Percentiles rank a stretch among this genome's conserved stretches.
Evolutionary conservation across 2,888 invertebrate species (phyloP).

Genomic region (Muscina levida): DNA sequence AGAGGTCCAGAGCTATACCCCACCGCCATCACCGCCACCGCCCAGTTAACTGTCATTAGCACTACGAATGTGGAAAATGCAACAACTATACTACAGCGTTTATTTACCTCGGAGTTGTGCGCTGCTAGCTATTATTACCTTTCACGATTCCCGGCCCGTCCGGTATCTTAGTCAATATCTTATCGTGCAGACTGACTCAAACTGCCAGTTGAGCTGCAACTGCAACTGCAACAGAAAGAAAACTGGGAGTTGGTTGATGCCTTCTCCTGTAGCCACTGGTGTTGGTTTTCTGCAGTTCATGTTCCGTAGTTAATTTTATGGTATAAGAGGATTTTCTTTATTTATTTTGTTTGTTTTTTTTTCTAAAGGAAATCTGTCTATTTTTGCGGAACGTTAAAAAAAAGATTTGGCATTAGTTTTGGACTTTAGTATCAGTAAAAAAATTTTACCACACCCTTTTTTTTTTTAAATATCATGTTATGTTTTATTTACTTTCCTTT

Average conservation of each 20-base stretch:
- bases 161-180: slow-evolving; percentile 3
- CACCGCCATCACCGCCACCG: slow-evolving; percentile 25
- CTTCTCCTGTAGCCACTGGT: slow-evolving; percentile 1
- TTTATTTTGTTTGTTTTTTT: slow-evolving; percentile 12
- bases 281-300: no score
- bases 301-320: neutral
- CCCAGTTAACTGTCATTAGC: slow-evolving; percentile 57
- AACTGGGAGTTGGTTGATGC: slow-evolving; percentile 46
- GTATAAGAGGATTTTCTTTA: slow-evolving; percentile 43
- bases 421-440: no score
- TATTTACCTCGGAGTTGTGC: neutral
- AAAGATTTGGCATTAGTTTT: no score
- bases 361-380: neutral
- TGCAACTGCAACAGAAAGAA: slow-evolving; percentile 23
- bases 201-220: no score
- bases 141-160: neutral
- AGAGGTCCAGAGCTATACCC: neutral
- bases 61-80: neutral
- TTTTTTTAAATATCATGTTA: slow-evolving; percentile 17
- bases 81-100: slow-evolving; percentile 9
- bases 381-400: neutral
- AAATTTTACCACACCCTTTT: slow-evolving; percentile 48
- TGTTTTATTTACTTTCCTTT: neutral
- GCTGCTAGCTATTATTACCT: slow-evolving; percentile 42
- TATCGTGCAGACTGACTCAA: slow-evolving; percentile 1